Evolutionary conservation across 2,888 invertebrate species (phyloP).

Genomic region (Drosophila pullipes): DNA sequence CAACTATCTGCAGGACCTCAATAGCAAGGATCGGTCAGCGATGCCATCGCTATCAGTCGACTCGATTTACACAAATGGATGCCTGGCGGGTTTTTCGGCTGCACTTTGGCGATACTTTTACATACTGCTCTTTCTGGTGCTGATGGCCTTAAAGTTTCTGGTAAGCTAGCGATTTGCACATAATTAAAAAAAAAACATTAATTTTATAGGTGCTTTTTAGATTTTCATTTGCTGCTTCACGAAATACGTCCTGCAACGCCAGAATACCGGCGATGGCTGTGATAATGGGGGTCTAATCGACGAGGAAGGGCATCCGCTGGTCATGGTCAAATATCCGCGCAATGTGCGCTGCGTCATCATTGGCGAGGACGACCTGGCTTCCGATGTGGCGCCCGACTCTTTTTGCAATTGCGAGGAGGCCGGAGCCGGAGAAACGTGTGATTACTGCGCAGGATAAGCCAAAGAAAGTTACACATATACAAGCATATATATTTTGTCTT

Average conservation of each 20-base stretch:
- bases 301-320: constrained; percentile 74
- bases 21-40: constrained; percentile 5
- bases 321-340: constrained; percentile 75
- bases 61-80: constrained; percentile 76
- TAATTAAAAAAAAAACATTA: not conserved
- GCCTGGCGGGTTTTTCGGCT: constrained; percentile 58
- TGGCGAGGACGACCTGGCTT: constrained; percentile 71
- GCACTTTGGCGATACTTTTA: constrained; percentile 61
- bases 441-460: constrained; percentile 24
- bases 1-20: constrained; percentile 34
- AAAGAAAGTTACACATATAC: constrained; percentile 6
- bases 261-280: constrained; percentile 53
- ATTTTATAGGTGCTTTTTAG: not conserved
- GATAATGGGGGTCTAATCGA: constrained; percentile 63
- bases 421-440: constrained; percentile 30
- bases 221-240: constrained; percentile 65
- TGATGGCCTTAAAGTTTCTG: constrained; percentile 65
- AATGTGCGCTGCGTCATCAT: constrained; percentile 75
- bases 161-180: constrained; percentile 44
- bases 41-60: constrained; percentile 64
- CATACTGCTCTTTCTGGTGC: constrained; percentile 57
- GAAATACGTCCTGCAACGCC: constrained; percentile 70
- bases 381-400: constrained; percentile 59
- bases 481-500: constrained; percentile 21
- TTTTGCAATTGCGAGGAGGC: constrained; percentile 57